Conservation (phyloP, 1,140 invertebrate species). For the Melanaphis sacchari region DNA sequence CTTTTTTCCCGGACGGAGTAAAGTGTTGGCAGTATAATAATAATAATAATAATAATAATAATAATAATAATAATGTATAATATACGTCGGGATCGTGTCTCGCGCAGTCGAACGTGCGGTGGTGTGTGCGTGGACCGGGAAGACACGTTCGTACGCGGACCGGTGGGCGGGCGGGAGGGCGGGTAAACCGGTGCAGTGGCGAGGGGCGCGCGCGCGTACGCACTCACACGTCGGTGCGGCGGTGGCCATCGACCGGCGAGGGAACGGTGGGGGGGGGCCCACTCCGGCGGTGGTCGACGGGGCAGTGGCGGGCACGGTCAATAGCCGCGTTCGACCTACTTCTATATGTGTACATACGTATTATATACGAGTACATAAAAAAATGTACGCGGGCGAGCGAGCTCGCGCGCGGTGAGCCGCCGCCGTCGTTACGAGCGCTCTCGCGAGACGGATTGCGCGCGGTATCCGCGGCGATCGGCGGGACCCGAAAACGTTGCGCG, state of each 20-base stretch:
- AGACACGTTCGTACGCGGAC: constrained; percentile 24
- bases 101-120: no score
- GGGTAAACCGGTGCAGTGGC: constrained; percentile 8
- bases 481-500: constrained; percentile 39
- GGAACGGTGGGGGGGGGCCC: not conserved
- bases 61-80: not conserved
- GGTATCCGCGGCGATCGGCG: not conserved
- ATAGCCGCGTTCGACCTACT: constrained; percentile 57
- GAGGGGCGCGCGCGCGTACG: not conserved
- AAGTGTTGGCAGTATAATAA: not conserved
- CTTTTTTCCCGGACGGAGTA: not conserved
- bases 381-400: not conserved
- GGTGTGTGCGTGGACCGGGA: constrained; percentile 16
- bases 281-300: not conserved
- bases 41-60: constrained; percentile 16
- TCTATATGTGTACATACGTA: constrained; percentile 25
- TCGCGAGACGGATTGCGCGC: constrained; percentile 9
- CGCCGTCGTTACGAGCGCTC: not conserved
- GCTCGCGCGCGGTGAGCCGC: not conserved
- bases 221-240: not conserved
- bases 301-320: constrained; percentile 33
- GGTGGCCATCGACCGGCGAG: not conserved
- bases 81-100: not conserved
- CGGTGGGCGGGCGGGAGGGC: not conserved
- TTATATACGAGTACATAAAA: not conserved